Evolutionary conservation across 2,888 invertebrate species (phyloP).

Genomic region (Amblyteles armatorius): DNA sequence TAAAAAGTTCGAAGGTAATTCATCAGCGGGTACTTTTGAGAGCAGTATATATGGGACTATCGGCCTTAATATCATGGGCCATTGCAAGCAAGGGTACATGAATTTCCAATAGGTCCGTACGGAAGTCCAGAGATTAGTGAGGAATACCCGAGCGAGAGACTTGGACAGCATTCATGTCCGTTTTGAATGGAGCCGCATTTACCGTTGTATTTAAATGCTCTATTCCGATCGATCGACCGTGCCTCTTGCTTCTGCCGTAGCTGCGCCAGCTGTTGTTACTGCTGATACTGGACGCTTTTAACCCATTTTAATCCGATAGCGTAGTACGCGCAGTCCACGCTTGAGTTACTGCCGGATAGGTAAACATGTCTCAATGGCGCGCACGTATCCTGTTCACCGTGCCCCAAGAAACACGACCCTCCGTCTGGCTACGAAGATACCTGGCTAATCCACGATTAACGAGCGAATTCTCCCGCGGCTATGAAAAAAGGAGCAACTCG

Average conservation of each 20-base stretch:
- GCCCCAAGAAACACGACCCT: constrained; percentile 1
- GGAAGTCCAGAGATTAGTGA: constrained; percentile 51
- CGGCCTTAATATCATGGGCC: constrained; percentile 46
- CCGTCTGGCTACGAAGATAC: constrained; percentile 4
- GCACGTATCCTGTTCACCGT: constrained; percentile 16
- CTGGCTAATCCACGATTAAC: constrained; percentile 21
- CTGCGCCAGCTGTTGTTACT: constrained; percentile 14
- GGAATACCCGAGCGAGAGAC: constrained; percentile 38
- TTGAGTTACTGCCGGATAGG: constrained; percentile 47
- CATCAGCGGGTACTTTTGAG: constrained; percentile 30
- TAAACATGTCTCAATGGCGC: constrained; percentile 35
- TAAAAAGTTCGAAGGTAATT: constrained; percentile 35
- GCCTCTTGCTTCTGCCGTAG: constrained; percentile 4
- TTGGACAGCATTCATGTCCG: constrained; percentile 48
- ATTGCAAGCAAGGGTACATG: constrained; percentile 33
- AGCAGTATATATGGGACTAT: constrained; percentile 16
- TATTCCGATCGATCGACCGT: constrained; percentile 56
- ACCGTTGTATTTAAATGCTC: constrained; percentile 70
- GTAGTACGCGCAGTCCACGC: constrained; percentile 35
- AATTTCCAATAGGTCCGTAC: constrained; percentile 37
- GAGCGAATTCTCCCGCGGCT: not conserved
- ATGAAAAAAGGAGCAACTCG: not conserved
- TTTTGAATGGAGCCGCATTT: constrained; percentile 59
- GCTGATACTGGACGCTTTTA: not conserved
- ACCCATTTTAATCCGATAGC: constrained; percentile 55